phyloP scores from a whole-genome alignment of 2,888 invertebrate species.

The Leucoptera coffeella region DNA sequence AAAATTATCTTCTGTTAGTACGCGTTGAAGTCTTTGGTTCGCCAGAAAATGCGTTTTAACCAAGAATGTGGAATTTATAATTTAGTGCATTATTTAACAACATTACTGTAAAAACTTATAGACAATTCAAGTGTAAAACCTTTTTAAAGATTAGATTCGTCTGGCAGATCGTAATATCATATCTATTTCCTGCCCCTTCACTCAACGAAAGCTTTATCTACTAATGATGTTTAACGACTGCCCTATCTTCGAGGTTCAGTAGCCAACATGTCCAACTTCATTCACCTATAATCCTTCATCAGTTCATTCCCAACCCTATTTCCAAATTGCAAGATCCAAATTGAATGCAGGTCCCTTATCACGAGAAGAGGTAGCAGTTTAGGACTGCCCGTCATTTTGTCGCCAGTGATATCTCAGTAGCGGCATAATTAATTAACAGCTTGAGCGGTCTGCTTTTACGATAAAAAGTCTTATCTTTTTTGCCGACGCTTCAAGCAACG shows the following conservation, averaged over 20 bases:
- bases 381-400: conserved; percentile 24
- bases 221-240: conserved; percentile 47
- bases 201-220: conserved; percentile 39
- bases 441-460: conserved; percentile 21
- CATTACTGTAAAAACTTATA: no score
- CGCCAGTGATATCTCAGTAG: conserved; percentile 32
- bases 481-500: no score
- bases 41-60: no score
- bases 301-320: conserved; percentile 13
- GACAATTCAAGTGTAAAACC: no score
- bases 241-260: conserved; percentile 26
- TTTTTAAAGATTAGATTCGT: no score
- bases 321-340: conserved; percentile 12
- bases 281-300: neutral
- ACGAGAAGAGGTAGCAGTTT: conserved; percentile 17
- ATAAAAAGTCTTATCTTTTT: conserved; percentile 2
- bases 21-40: no score
- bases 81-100: no score
- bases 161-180: conserved; percentile 3
- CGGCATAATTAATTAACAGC: conserved; percentile 39
- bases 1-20: no score
- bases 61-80: no score
- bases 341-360: conserved; percentile 5
- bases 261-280: conserved; percentile 15
- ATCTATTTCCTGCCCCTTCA: conserved; percentile 19